Conservation (phyloP, 2,797 vertebrate genomes). For the Bucorvus abyssinicus region DNA sequence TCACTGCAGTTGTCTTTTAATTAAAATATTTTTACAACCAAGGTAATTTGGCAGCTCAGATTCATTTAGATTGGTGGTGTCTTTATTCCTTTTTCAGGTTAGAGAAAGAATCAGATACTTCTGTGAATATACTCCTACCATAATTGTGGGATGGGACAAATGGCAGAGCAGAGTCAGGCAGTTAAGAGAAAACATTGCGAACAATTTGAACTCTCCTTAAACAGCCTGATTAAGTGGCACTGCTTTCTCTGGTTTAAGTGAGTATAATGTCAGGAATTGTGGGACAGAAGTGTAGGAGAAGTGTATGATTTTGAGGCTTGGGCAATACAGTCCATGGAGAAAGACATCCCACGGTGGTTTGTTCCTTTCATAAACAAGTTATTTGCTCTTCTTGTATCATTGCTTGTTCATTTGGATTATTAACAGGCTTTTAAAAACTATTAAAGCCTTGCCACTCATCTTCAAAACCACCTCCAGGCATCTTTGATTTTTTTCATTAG, state of each 20-base stretch:
- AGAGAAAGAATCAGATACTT: not conserved
- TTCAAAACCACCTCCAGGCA: not conserved
- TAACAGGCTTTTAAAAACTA: not conserved
- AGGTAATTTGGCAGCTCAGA: not conserved
- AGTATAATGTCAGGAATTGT: not conserved
- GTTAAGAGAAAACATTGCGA: not conserved
- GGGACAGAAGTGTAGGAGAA: not conserved
- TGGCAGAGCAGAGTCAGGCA: not conserved
- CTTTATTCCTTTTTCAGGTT: not conserved
- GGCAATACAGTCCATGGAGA: not conserved
- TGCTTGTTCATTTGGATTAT: not conserved
- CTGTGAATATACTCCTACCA: not conserved
- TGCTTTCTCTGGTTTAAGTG: not conserved
- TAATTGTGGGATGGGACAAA: not conserved
- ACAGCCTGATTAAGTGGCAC: not conserved
- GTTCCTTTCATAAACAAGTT: not conserved
- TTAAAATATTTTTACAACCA: not conserved
- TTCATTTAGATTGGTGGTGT: not conserved
- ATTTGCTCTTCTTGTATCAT: not conserved
- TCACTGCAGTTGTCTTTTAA: not conserved
- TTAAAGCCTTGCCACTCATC: not conserved
- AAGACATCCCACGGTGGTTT: not conserved
- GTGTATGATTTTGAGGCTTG: accelerated
- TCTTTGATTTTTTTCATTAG: constrained; percentile 29
- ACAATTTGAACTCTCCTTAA: not conserved